Evolutionary conservation across 2,888 invertebrate species (phyloP), one percentile per base, ranked within the genome.

Genomic region (Dynastes tityus): DNA sequence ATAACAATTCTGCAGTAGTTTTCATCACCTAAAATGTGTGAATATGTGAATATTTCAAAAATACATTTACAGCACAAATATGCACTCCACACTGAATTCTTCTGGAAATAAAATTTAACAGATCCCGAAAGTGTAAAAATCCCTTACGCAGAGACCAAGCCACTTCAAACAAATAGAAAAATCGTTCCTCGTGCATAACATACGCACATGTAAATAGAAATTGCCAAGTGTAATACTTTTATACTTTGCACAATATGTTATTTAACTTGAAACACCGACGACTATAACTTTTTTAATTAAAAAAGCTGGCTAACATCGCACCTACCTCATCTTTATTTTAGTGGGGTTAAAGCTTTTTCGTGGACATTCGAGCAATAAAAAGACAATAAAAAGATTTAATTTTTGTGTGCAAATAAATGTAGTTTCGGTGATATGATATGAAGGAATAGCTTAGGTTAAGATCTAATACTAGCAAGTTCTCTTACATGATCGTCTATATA

Each of bases 261-360:
- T 70, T 70, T 70, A 58, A 73, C 73, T 73, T 73, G 55, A 73
- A 61, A 61, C 73, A 53, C 58, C 73, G 22, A 37, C 73, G 73
- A 45, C 73, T 58, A 73, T 58, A 73, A 73, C 73, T 73, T 73
- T 73, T 73, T 73, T 73, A 73, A 73, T 73, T 73, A 73, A 73
- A 73, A 67, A 73, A 40, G 32, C 29, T 13, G 58, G 40, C 58
- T 73, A 73, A 73, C 40, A 58, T 40, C 51, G 16, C 16, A 37
- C 37, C 37, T 40, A 40, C 58, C 61, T 73, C 73, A 73, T 73
- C 73, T 58, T 73, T 61, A 58, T 61, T 58, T 73, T 58, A 73
- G 37, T 2, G 40, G 40, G 73, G 58, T 73, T 73, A 40, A 13
- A 58, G 58, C 73, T 37, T 16, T 73, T 73, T 73, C 58, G 73